These are phyloP conservation scores for Cephus rjabovi DNA, from an alignment of 2,888 invertebrate genomes.

Conservation along the genomic window DNA sequence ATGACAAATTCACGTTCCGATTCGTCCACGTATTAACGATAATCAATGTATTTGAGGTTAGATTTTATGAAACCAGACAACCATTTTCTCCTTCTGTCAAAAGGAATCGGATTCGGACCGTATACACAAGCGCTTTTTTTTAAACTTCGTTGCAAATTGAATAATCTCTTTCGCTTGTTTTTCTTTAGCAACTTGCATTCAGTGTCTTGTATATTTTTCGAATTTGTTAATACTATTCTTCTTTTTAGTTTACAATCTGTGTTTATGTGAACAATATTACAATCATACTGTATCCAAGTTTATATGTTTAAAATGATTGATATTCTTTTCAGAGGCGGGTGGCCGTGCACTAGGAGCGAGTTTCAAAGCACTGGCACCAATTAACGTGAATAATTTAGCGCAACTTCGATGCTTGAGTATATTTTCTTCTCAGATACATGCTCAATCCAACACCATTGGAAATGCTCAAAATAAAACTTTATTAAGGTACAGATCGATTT, in stretches of 20 bases:
- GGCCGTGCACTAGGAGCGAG: not conserved
- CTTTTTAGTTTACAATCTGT: not conserved
- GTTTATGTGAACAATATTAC: not conserved
- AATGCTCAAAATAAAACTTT: not conserved
- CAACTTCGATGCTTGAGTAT: conserved; percentile 2
- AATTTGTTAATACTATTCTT: not conserved
- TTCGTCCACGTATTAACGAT: not conserved
- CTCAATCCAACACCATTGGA: not conserved
- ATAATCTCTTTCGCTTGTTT: too few relatives aligned
- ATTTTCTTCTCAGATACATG: not conserved
- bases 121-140: not conserved
- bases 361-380: not conserved
- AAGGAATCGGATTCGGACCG: not conserved
- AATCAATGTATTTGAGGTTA: not conserved
- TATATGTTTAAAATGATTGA: not conserved
- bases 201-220: not conserved
- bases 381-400: not conserved
- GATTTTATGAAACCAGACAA: not conserved
- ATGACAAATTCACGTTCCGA: not conserved
- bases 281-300: not conserved
- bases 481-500: not conserved
- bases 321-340: not conserved
- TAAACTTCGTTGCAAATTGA: too few relatives aligned
- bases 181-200: not conserved
- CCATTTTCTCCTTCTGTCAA: not conserved